Evolutionary conservation across 2,113 vertebrate species (phyloP), one percentile per base, ranked within the genome.

Genomic region (Dolichallabes microphthalmus): DNA sequence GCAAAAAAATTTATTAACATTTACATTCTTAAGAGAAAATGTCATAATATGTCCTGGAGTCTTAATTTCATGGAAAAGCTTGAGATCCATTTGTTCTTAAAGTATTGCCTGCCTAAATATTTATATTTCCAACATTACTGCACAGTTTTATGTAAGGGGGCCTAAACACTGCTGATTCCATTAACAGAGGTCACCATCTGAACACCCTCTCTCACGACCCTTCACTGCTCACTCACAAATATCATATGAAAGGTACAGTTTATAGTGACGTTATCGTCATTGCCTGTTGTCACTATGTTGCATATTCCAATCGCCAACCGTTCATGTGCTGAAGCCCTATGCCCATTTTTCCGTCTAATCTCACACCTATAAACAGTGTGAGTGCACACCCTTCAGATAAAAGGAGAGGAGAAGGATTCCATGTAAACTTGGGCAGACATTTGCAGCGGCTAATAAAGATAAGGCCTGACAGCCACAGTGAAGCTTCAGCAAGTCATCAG

Each of bases 401-500:
- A 96, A 97, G 94, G 90, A 82, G 90, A 89, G 88, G 92, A 89
- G 90, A 87, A 73, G 90, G 85, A 15, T 89, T 92, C 90, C 91
- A 86, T 90, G 93, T 95, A 95, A 96, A 95, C 94, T 91, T 91
- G 92, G 89, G 90, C 91, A 94, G 95, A 95, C 95, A 90, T 95
- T 96, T 95, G 95, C 94, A 94, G 96, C 96, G 94, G 92, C 95
- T 95, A 95, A 97, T 98, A 98, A 97, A 98, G 97, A 97, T 97
- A 96, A 96, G 91, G 80, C 82, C 93, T 93, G 94, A 95, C 93
- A 94, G 93, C 88, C 92, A 83, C 89, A 76, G 89, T 88, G 73
- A 88, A 89, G 91, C 92, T 92, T 91, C 86, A 85, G 92, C 92
- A 86, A 91, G 91, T 94, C 93, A 93, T 82, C 71, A 68, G 52